Base-by-base conservation (phyloP, 2,797 vertebrate species). In the Rousettus madagascariensis region DNA sequence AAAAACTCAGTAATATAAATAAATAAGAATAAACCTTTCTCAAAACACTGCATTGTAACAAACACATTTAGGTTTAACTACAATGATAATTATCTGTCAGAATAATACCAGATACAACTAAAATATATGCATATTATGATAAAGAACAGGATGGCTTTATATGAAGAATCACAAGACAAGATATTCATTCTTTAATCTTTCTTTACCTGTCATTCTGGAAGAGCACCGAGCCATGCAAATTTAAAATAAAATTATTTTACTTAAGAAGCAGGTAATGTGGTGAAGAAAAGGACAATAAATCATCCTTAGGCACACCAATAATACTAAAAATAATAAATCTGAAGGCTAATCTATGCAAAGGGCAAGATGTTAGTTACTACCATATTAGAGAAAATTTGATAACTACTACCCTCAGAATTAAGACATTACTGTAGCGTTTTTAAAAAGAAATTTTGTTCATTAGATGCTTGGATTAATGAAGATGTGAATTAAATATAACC, bases 201-300 rank as follows among this genome's bases (percentile, higher is more conserved):
- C 46, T 86, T 71, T 65, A 86, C n/a, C 43, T 30, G 24, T 83
- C 88, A 88, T 78, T 90, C 53, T 63, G 55, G 69, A 90, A 93
- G 43, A 95, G 38, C 28, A 77, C 94, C 41, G 87, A 83, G 61
- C 49, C 77, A 90, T n/a, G 69, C 51, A 30, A 92, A 91, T 75
- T 89, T 90, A 96, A 96, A 97, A 94, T 63, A 91, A 96, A 94
- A 61, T 74, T 63, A 91, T 30, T 94, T 85, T 65, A 88, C 57
- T n/a, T 78, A 82, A 38, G 57, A 79, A 94, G 66, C 79, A 96
- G 66, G 72, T 68, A 66, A 89, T 13, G 41, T 84, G 72, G 83
- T 78, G 15, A 86, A 68, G 26, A 77, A 77, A 93, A 95, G 63
- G 17, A 78, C 2, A 82, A 38, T 57, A 93, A 78, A 43, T 90